Percentiles rank a stretch among this genome's conserved stretches.
These are phyloP conservation scores for Oncopeltus fasciatus DNA, from an alignment of 1,140 invertebrate species.

Conservation along the genomic window DNA sequence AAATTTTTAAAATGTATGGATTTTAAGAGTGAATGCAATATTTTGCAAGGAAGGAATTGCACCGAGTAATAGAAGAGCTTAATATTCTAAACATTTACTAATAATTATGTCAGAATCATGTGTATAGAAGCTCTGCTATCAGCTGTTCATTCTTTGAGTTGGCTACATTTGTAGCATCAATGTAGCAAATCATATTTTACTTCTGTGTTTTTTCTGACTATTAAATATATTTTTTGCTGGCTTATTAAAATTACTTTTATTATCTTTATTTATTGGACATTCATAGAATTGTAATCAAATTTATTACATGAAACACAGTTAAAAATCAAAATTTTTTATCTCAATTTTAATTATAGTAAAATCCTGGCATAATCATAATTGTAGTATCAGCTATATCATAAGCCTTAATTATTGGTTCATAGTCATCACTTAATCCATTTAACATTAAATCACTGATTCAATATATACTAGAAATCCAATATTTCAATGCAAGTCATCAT, in stretches of 20 bases:
- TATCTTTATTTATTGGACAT: background rate
- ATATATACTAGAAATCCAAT: no score
- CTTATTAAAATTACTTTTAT: background rate
- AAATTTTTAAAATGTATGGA: no score
- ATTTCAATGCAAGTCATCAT: constrained; percentile 11
- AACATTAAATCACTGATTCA: constrained; percentile 6
- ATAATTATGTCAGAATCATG: no score
- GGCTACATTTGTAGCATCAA: background rate
- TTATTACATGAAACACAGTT: background rate
- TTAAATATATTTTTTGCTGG: background rate
- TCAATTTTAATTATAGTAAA: background rate
- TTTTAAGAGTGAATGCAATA: no score
- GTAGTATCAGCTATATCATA: background rate
- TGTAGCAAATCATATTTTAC: background rate
- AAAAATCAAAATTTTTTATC: background rate
- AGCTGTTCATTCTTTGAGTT: no score
- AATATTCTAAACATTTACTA: no score
- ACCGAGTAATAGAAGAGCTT: no score
- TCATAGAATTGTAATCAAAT: background rate
- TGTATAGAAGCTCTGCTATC: no score
- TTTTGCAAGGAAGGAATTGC: no score
- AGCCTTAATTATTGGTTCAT: constrained; percentile 1
- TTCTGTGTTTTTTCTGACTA: background rate
- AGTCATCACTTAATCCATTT: constrained; percentile 4
- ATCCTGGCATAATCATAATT: constrained; percentile 11